Evolutionary conservation across 2,888 invertebrate genomes (phyloP), one percentile per base, ranked within the genome.

Genomic region (Listrodromus nycthemerus): DNA sequence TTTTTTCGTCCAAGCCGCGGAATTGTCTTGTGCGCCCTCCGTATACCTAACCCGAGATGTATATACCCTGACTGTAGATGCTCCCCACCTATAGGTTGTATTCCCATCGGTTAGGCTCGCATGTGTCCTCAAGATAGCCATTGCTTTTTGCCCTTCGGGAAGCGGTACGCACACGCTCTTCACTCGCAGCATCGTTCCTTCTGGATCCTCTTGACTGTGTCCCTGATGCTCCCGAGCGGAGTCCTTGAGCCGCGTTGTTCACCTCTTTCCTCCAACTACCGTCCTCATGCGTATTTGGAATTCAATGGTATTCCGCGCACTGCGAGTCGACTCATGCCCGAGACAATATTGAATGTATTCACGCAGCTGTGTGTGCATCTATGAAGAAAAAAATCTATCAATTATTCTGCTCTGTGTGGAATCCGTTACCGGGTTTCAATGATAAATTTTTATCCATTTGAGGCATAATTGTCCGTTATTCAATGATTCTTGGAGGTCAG

Each of bases 1-100:
- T 90, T 80, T 87, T 87, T 87, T 85, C 83, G 77, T 83, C 83
- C 76, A 82, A 82, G 80, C 85, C 82, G 80, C 67, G 79, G 81
- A 67, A 66, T 83, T 80, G 70, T 84, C 83, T 61, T 77, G 76
- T 66, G 78, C 80, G 85, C 84, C 86, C 84, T 86, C 74, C 86
- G 41, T 84, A 86, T 86, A 80, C 66, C 63, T 48, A 70, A 76
- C 67, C 66, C 69, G 41, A 41, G 61, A 58, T 78, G 61, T 58
- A 74, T 58, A 74, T 37, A 69, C 55, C 45, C 67, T 16, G 58
- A 30, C 61, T 70, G 55, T 58, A 19, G 58, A 61, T 69, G 67
- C 52, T 45, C 65, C 52, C 45, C 69, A 13, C 21, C 50, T 63
- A 45, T 21, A 19, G 65, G 61, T 73, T 66, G 21, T 61, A 61